Evolutionary conservation across 2,888 invertebrate species (phyloP), one percentile per base, ranked within the genome.

Genomic region (Diloba caeruleocephala): DNA sequence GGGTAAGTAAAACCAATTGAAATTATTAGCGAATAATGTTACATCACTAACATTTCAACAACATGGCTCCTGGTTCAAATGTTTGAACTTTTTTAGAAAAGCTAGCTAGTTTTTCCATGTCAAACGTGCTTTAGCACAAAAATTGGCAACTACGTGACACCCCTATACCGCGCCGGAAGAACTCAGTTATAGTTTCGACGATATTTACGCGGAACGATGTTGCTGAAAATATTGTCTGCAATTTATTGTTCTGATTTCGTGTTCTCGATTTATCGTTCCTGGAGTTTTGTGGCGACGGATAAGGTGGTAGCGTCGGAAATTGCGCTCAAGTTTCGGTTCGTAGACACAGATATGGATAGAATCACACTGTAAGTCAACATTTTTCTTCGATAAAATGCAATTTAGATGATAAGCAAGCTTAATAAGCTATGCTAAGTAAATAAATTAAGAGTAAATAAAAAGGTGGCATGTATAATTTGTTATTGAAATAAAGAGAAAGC

Each of bases 211-310:
- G 60, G 44, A 72, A 72, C 63, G 62, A 62, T 71, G 67, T 70
- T 67, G 71, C 69, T 70, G 76, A 74, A 75, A 74, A 74, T 76
- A 74, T 74, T 69, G 75, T 71, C 54, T 60, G 58, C 69, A 65
- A 73, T 73, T 72, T 73, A 74, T 68, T 68, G 68, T 68, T 55
- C 60, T 63, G 68, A 55, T 69, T 74, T 49, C 26, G 58, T 68
- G 53, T 56, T 60, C 53, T 65, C 57, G 71, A 71, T 74, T 74
- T 74, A 74, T 74, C 43, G 56, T 34, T 26, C 34, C 42, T 17
- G 25, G 29, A 52, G 43, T 68, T 52, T 61, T 53, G 50, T 48
- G 36, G 45, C 23, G 41, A 48, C 32, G 46, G 50, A 57, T 58
- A 55, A 55, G 46, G 51, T 33, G 26, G 34, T 10, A 31, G 15